A percentile compares a stretch with the other conserved stretches of the same genome.
These are phyloP conservation scores for Cosmia trapezina DNA, from an alignment of 2,888 invertebrate genomes.

Conservation along the genomic window DNA sequence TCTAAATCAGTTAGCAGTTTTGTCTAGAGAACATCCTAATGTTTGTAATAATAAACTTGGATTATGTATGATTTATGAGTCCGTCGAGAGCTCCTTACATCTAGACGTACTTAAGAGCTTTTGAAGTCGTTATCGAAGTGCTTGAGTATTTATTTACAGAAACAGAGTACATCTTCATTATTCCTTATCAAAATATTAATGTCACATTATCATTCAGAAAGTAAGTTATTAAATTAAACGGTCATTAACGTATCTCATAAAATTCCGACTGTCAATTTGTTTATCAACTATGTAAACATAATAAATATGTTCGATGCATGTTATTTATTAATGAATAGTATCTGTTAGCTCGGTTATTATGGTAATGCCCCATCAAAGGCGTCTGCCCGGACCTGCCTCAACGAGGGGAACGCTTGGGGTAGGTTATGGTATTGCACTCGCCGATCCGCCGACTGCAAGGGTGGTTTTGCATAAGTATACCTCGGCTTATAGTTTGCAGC, in stretches of 20 bases:
- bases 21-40: constrained; percentile 35
- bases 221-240: constrained; percentile 54
- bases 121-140: constrained; percentile 49
- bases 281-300: constrained; percentile 62
- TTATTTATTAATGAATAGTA: constrained; percentile 71
- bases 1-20: constrained; percentile 33
- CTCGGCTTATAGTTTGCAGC: constrained; percentile 77
- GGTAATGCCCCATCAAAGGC: constrained; percentile 85
- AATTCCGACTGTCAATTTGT: constrained; percentile 60
- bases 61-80: constrained; percentile 49
- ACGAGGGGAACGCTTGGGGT: constrained; percentile 87
- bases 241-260: constrained; percentile 55
- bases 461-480: constrained; percentile 86
- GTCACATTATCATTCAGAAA: constrained; percentile 41
- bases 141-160: constrained; percentile 44
- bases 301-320: constrained; percentile 58
- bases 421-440: constrained; percentile 88
- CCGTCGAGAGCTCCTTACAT: constrained; percentile 38
- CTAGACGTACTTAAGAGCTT: constrained; percentile 52
- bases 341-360: constrained; percentile 79
- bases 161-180: constrained; percentile 42
- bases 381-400: constrained; percentile 85
- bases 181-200: constrained; percentile 52
- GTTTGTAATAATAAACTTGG: constrained; percentile 53
- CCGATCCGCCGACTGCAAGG: constrained; percentile 84